phyloP scores from a whole-genome alignment of 2,113 vertebrate species.

The Odontophorus gujanensis region DNA sequence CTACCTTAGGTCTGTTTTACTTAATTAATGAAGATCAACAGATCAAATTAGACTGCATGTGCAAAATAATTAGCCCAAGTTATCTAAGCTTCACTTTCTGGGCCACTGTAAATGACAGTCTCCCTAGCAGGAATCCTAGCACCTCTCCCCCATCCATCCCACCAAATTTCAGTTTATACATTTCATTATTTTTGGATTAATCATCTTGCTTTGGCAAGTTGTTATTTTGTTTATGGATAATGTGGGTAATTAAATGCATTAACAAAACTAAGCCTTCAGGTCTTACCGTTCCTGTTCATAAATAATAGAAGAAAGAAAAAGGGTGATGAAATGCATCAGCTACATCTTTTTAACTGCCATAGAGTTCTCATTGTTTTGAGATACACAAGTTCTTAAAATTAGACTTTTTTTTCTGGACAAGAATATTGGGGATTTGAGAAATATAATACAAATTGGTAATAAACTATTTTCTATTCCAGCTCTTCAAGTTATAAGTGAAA shows the following conservation, averaged over 20 bases:
- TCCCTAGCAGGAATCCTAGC: neutral
- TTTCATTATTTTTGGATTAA: neutral
- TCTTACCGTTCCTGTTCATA: neutral
- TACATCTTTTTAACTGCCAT: neutral
- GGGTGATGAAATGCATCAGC: neutral
- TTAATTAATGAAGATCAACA: neutral
- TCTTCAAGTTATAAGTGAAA: neutral
- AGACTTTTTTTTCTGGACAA: neutral
- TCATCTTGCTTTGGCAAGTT: neutral
- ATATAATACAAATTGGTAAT: neutral
- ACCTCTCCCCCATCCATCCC: neutral
- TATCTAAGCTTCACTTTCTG: neutral
- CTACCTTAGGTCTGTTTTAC: neutral
- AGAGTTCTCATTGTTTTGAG: neutral
- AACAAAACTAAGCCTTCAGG: neutral
- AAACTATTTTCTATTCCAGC: neutral
- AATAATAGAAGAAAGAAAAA: neutral
- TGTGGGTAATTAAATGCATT: neutral
- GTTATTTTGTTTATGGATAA: neutral
- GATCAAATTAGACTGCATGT: neutral
- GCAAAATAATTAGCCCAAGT: neutral
- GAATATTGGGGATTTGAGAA: neutral
- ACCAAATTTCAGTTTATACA: neutral
- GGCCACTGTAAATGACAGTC: neutral
- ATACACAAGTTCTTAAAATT: neutral